Conservation (phyloP, 1,140 invertebrate genomes). For the roundworm (Caenorhabditis elegans) region DNA sequence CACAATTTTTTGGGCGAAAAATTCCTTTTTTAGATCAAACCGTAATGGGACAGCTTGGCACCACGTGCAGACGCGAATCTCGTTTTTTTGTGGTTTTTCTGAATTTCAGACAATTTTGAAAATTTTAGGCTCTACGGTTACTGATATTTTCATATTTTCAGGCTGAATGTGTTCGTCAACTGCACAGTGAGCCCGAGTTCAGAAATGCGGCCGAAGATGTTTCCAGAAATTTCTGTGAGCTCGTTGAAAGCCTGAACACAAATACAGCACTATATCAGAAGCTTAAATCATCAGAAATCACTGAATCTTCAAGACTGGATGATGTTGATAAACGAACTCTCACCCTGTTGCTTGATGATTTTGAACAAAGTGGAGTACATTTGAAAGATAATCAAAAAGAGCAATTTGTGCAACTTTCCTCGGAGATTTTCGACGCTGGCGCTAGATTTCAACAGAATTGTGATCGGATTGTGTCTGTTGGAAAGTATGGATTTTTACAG, state of each 20-base stretch:
- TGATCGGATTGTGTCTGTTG: constrained; percentile 24
- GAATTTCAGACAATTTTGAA: no score
- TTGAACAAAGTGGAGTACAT: constrained; percentile 50
- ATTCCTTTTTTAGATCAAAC: no score
- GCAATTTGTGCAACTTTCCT: constrained; percentile 44
- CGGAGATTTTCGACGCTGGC: constrained; percentile 46
- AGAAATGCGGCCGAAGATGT: constrained; percentile 43
- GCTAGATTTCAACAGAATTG: constrained; percentile 36
- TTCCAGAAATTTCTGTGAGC: constrained; percentile 44
- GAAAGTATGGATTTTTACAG: constrained; percentile 2
- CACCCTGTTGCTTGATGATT: constrained; percentile 48
- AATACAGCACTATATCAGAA: constrained; percentile 43
- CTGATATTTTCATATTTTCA: no score
- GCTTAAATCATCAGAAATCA: constrained; percentile 43
- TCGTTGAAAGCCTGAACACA: constrained; percentile 52
- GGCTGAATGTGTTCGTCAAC: constrained; percentile 49
- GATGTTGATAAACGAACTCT: constrained; percentile 45
- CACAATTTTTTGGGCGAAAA: no score
- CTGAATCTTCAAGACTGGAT: constrained; percentile 37
- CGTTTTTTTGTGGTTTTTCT: no score
- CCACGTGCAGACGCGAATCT: no score
- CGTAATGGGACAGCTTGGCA: no score
- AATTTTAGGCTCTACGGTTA: no score
- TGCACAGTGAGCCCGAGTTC: constrained; percentile 43
- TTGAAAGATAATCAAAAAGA: constrained; percentile 40